Evolutionary conservation across 2,113 vertebrate species (phyloP), one percentile per base, ranked within the genome.

Genomic region (Spermophilus dauricus): DNA sequence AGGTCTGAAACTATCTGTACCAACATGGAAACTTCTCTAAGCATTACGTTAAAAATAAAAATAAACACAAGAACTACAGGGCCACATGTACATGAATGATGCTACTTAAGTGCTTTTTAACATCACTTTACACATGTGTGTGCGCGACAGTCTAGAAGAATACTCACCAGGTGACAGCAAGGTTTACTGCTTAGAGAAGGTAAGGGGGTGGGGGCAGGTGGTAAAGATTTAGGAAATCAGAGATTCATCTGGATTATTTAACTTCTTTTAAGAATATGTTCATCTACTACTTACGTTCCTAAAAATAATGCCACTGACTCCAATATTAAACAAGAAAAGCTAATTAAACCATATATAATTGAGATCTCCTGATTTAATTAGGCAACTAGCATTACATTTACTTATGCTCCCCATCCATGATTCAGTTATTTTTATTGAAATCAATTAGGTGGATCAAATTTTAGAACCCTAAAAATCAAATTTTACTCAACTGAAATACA

Each of bases 401-500:
- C 17, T 30, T 78, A 48, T 20, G 34, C 14, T 70, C 39, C 24
- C 91, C 32, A 42, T 13, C 90, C 63, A 93, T 11, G 32, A 5
- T 91, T 91, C 56, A 61, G 61, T 76, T 61, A 39, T 76, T 91
- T 75, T 67, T 58, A 86, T 5, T 78, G 30, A 86, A 82, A 90
- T 92, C 39, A 96, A 76, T 67, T 63, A 93, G 90, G 67, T 91
- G 63, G 32, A 76, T 69, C 75, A 87, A 51, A 75, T 76, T 73
- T 82, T 65, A 78, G 73, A 89, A 80, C 72, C 73, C 61, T 86
- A 92, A 77, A 88, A 87, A 32, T 72, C 32, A 42, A 82, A 42
- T 20, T 95, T 42, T 51, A 72, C 28, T 10, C 89, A 61, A 51
- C 1, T 63, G 56, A 78, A 48, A 53, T 39, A 78, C 5, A 30